Base-by-base conservation (phyloP, 2,888 invertebrate genomes). In the Entomobrya proxima region DNA sequence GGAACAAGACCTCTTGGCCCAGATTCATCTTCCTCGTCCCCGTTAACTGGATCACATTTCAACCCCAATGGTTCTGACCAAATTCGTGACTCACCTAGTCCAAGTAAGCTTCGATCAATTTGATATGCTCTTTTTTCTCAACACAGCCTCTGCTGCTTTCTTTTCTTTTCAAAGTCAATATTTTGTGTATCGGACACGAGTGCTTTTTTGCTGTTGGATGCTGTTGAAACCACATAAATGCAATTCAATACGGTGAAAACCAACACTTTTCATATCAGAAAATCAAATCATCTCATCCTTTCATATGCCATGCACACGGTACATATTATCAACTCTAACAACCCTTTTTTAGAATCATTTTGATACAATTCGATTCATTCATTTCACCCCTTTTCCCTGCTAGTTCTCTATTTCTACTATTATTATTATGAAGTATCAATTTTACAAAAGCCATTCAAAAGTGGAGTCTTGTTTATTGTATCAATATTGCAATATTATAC, bases 71-170 rank as follows among this genome's bases (percentile, higher is more conserved):
- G 37, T 52, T 69, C 84, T 30, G 82, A 86, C 84, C 74, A 84
- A 58, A 77, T 47, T 61, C 87, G 58, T 88, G 89, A 89, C 87
- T 89, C 89, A 88, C 89, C 89, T 84, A 90, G 89, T 86, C 89
- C 90, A 40, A 89, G 90, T 90, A 90, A 90, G 90, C 50, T 58
- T 79, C 72, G 40, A 55, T 76, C 76, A 69, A 84, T 86, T 64
- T 86, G 77, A 83, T 78, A 74, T 74, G 74, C 82, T 83, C 74
- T 77, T 81, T 69, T 27, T 11, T 55, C 52, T n/a, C 72, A 44
- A 37, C 24, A 37, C 15, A 37, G 18, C 30, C 18, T 30, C 18
- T 35, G n/a, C 3, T 47, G 13, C 3, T 2, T 35, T 11, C 64
- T 40, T 40, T 37, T 67, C 21, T 11, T 4, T 24, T 37, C 1